Base-by-base conservation (phyloP, 1,140 invertebrate genomes). In the Heliconius eleuchia region DNA sequence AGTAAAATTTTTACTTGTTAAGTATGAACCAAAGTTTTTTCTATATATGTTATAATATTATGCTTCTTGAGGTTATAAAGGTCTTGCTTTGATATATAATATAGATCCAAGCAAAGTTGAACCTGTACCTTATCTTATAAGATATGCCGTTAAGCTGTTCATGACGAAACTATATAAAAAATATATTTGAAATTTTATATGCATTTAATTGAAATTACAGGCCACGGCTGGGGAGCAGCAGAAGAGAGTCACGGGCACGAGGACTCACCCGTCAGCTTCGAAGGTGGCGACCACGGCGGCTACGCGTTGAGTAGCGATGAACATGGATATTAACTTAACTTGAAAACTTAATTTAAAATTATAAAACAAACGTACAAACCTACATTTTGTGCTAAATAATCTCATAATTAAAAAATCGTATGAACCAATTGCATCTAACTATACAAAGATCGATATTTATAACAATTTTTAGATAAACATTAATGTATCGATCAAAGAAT, bases 181-280 rank as follows among this genome's bases (percentile, higher is more conserved):
- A 52, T 19, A 52, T 52, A 52, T 52, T 19, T 19, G 0, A 52
- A 19, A 52, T 18, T 18, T 52, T 19, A 3, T 74, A 50, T 23
- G 57, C 34, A 37, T 37, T 37, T 74, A 66, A 73, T 19, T 23
- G 71, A 27, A 8, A 52, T 82, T 89, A 6, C 83, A 91, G 93
- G 91, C 81, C 92, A 94, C 73, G 92, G 92, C 4, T 92, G 92
- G 91, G 86, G 88, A 23, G 90, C 88, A 3, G 89, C 91, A 9
- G 92, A 92, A 30, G 90, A 89, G 55, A 85, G 87, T 9, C 89
- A 92, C 34, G 79, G 86, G 1, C 85, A 88, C 37, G 91, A 85
- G 9, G 87, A 91, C 11, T 89, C 91, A 3, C 91, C 91, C 0
- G 87, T 90, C 13, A 91, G 89, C 77, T 93, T 94, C 77, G 90